Evolutionary conservation across 2,888 invertebrate species (phyloP).

Genomic region (Teleiodes luculella): DNA sequence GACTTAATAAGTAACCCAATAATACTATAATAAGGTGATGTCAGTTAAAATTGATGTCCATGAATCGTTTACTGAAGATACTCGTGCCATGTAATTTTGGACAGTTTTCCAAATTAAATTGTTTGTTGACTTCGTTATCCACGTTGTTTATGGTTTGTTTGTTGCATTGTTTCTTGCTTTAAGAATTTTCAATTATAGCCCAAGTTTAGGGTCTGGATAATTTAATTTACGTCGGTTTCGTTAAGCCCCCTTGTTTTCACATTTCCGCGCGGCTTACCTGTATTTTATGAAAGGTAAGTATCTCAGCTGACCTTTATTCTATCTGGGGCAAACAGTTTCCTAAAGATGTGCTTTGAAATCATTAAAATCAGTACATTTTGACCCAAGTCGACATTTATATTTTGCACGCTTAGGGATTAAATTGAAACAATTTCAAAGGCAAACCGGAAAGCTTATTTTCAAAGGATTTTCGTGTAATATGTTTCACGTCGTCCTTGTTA

Average conservation of each 20-base stretch:
- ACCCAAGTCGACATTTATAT: too few species aligned
- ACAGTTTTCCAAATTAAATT: not conserved
- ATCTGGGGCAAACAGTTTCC: slow-evolving; percentile 1
- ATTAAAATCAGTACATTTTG: not conserved
- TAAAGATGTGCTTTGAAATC: not conserved
- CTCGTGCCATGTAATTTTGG: too few species aligned
- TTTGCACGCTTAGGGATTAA: too few species aligned
- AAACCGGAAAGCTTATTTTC: too few species aligned
- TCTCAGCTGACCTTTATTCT: not conserved
- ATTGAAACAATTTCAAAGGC: too few species aligned
- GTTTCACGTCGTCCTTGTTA: too few species aligned
- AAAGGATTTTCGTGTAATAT: too few species aligned
- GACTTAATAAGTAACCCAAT: too few species aligned
- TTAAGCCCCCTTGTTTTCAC: slow-evolving; percentile 27
- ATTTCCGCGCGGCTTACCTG: slow-evolving; percentile 4
- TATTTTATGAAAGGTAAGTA: slow-evolving; percentile 10
- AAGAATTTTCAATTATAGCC: not conserved
- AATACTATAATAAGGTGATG: too few species aligned
- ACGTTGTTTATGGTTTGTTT: too few species aligned
- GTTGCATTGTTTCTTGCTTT: not conserved
- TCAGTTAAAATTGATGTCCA: too few species aligned
- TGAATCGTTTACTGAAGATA: too few species aligned
- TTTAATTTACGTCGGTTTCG: slow-evolving; percentile 23
- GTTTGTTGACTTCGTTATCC: not conserved
- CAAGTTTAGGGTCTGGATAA: not conserved